phyloP scores from a whole-genome alignment of 30 jellyfish, hydroid and myxozoan species.

The Aurelia aurita complex sp. Pacific region DNA sequence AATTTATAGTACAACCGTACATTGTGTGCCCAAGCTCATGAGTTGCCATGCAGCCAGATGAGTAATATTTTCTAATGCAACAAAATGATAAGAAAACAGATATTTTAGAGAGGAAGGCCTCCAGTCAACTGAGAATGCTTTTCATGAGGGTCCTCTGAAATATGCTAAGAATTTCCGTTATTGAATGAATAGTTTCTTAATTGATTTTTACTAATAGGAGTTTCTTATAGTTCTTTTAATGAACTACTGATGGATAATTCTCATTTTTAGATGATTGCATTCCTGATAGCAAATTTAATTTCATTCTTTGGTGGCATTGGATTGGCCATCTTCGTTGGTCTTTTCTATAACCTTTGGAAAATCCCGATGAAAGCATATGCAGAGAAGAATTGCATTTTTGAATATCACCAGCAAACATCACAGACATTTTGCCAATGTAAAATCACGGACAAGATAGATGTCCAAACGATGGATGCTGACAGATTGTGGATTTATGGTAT shows the following conservation, averaged over 20 bases:
- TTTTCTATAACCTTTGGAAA: slow-evolving; percentile 55
- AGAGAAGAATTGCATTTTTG: slow-evolving; percentile 41
- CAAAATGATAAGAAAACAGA: too few relatives aligned
- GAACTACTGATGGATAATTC: background rate
- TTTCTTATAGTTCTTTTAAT: background rate
- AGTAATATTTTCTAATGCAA: too few relatives aligned
- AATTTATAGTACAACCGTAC: too few relatives aligned
- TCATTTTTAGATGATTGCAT: slow-evolving; percentile 81
- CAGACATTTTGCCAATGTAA: slow-evolving; percentile 51
- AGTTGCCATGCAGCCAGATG: too few relatives aligned
- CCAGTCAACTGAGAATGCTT: too few relatives aligned
- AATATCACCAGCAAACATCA: slow-evolving; percentile 59
- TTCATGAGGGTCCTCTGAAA: too few relatives aligned
- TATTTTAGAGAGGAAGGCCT: too few relatives aligned
- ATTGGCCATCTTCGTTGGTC: slow-evolving; percentile 64
- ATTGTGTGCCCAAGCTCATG: too few relatives aligned
- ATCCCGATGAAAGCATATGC: slow-evolving; percentile 63
- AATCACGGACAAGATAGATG: slow-evolving; percentile 23
- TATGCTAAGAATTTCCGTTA: too few relatives aligned
- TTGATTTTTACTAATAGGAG: background rate
- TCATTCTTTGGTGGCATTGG: slow-evolving; percentile 81
- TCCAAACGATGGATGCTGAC: slow-evolving; percentile 60
- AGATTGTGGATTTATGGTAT: slow-evolving; percentile 62
- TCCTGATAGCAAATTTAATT: slow-evolving; percentile 77
- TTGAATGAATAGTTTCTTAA: too few relatives aligned